Conservation (phyloP, 2,797 vertebrate genomes). For the Siniperca undulata region DNA sequence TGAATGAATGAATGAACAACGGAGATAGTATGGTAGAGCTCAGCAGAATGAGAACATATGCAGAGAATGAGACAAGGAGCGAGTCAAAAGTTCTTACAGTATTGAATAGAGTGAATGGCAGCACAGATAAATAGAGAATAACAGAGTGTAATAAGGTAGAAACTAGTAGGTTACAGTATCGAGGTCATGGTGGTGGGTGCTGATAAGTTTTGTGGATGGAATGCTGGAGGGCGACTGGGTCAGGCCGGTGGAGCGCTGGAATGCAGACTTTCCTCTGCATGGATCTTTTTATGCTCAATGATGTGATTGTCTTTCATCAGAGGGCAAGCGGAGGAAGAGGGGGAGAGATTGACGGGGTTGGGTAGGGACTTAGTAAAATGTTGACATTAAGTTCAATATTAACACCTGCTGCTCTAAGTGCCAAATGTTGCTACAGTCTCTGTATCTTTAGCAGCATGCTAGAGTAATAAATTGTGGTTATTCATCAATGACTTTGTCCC, state of each 20-base stretch:
- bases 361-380: not conserved
- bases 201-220: constrained; percentile 36
- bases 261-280: constrained; percentile 59
- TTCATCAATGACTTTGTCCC: constrained; percentile 8
- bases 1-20: constrained; percentile 50
- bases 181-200: not conserved
- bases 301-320: constrained; percentile 57
- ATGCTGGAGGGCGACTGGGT: constrained; percentile 29
- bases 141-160: not conserved
- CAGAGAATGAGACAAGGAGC: not conserved
- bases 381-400: constrained; percentile 15
- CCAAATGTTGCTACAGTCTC: not conserved
- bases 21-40: constrained; percentile 9
- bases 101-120: not conserved
- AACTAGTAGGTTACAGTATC: not conserved
- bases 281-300: constrained; percentile 52
- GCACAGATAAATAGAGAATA: not conserved
- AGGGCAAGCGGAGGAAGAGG: not conserved
- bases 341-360: too few relatives aligned
- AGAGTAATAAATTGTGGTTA: not conserved
- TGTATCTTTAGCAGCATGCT: not conserved
- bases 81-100: not conserved
- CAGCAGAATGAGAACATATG: constrained; percentile 4
- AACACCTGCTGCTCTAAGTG: not conserved
- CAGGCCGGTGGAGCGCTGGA: constrained; percentile 43